Evolutionary conservation across 2,113 vertebrate genomes (phyloP).

Genomic region (Leptodactylus fuscus): DNA sequence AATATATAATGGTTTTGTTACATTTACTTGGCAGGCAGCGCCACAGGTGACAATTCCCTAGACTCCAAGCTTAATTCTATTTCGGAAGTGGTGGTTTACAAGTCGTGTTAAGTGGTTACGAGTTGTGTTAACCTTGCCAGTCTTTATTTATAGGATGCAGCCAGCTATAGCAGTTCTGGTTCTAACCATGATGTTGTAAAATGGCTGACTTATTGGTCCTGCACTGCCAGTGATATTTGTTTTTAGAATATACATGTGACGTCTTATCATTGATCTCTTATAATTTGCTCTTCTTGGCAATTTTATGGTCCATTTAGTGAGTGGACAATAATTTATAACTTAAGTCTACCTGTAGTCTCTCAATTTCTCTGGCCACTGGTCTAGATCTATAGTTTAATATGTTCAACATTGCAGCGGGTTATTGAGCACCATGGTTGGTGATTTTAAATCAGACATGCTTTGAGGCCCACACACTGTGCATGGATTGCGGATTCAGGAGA

Average conservation of each 20-base stretch:
- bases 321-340: slow-evolving; percentile 56
- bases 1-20: neutral
- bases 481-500: slow-evolving; percentile 22
- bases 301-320: slow-evolving; percentile 57
- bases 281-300: slow-evolving; percentile 53
- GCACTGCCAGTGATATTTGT: slow-evolving; percentile 19
- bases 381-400: slow-evolving; percentile 53
- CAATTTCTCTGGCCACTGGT: slow-evolving; percentile 59
- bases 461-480: slow-evolving; percentile 20
- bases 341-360: slow-evolving; percentile 56
- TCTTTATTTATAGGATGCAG: slow-evolving; percentile 28
- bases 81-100: neutral
- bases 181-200: neutral
- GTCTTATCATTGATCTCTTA: slow-evolving; percentile 43
- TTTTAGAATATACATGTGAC: slow-evolving; percentile 26
- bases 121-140: slow-evolving; percentile 2
- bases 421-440: slow-evolving; percentile 55
- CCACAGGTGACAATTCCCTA: neutral
- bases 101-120: neutral
- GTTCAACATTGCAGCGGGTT: slow-evolving; percentile 50
- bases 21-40: neutral
- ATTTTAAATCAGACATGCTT: slow-evolving; percentile 60
- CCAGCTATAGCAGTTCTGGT: neutral
- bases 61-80: neutral
- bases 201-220: neutral